Conservation (phyloP, 2,888 invertebrate species). For the Acanthoscelides obtectus region DNA sequence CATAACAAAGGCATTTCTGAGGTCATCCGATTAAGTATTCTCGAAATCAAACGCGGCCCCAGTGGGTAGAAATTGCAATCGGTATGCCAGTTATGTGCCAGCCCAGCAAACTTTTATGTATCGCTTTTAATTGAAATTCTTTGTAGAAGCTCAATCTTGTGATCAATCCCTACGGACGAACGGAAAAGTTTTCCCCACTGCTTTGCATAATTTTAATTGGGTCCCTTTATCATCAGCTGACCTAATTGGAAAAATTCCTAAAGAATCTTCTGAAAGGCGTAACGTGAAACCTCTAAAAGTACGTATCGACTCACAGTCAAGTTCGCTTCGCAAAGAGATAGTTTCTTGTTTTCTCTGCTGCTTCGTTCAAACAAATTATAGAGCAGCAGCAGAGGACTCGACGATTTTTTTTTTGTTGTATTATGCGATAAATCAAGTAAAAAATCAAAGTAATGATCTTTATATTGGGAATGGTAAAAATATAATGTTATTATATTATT, state of each 20-base stretch:
- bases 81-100: neutral
- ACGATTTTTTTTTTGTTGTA: too few relatives aligned
- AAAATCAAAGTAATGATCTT: too few relatives aligned
- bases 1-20: neutral
- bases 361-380: too few relatives aligned
- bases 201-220: neutral
- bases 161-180: neutral
- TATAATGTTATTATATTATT: too few relatives aligned
- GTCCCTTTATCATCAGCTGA: neutral
- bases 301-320: too few relatives aligned
- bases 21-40: neutral
- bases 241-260: neutral
- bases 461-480: too few relatives aligned
- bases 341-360: too few relatives aligned
- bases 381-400: too few relatives aligned
- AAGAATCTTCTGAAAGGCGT: neutral
- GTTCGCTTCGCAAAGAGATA: too few relatives aligned
- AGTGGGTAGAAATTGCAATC: neutral
- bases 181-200: neutral
- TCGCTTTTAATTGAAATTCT: neutral
- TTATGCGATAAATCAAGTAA: too few relatives aligned
- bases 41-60: neutral
- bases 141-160: neutral
- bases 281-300: too few relatives aligned
- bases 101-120: neutral